Evolutionary conservation across 2,888 invertebrate species (phyloP).

Genomic region (Dermolepida albohirtum): DNA sequence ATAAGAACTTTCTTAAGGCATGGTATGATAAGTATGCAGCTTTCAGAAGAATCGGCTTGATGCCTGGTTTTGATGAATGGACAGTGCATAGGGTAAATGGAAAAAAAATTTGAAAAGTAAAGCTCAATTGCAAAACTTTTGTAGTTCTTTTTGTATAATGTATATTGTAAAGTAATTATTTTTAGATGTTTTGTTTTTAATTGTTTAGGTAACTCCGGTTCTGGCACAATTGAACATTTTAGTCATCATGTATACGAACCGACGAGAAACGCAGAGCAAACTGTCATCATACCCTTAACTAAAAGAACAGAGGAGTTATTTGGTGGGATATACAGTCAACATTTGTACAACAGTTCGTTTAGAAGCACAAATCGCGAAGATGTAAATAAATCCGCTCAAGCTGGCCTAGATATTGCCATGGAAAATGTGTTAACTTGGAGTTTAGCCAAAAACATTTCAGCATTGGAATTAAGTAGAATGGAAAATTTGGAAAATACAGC

Average conservation of each 20-base stretch:
- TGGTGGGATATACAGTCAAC: conserved; percentile 59
- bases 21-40: no score
- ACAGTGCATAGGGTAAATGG: no score
- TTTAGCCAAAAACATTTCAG: conserved; percentile 59
- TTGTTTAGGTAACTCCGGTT: conserved; percentile 32
- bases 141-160: no score
- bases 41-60: no score
- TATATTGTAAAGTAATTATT: no score
- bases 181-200: no score
- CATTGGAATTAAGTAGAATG: conserved; percentile 49
- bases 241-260: conserved; percentile 76
- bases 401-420: conserved; percentile 53
- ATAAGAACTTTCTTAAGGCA: no score
- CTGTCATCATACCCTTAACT: conserved; percentile 74
- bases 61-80: no score
- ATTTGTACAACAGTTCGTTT: conserved; percentile 23
- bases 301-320: conserved; percentile 74
- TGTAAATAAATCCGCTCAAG: conserved; percentile 4
- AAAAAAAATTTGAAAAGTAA: no score
- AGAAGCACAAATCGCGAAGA: background rate
- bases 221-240: conserved; percentile 70
- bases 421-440: conserved; percentile 64
- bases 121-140: no score
- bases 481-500: conserved; percentile 7
- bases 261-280: conserved; percentile 66